Evolutionary conservation across 2,888 invertebrate genomes (phyloP).

Genomic region (Pandemis cinnamomeana): DNA sequence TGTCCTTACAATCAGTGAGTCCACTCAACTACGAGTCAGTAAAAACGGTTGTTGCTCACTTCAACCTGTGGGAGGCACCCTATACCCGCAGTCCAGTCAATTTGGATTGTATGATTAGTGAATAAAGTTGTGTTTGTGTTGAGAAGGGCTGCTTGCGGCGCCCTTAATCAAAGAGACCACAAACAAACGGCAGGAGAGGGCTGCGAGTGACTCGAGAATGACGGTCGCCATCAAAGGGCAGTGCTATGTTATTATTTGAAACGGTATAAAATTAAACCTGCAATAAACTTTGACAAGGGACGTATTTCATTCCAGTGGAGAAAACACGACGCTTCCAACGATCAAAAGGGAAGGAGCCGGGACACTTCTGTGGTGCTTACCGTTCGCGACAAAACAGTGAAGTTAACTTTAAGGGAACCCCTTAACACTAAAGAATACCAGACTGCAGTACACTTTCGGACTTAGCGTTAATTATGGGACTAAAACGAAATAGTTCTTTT

Average conservation of each 20-base stretch:
- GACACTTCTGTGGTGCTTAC: background rate
- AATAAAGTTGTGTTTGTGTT: background rate
- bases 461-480: no score
- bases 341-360: background rate
- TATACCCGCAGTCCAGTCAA: background rate
- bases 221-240: background rate
- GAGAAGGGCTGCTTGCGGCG: slow-evolving; percentile 11
- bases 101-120: background rate
- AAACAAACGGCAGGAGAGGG: slow-evolving; percentile 8
- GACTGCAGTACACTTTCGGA: background rate
- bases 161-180: slow-evolving; percentile 32
- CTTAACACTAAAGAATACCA: background rate
- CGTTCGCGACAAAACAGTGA: background rate
- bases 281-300: background rate
- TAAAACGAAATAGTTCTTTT: no score
- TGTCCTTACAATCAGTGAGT: slow-evolving; percentile 11
- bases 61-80: slow-evolving; percentile 5
- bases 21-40: slow-evolving; percentile 5
- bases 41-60: slow-evolving; percentile 16
- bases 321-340: background rate
- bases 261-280: background rate
- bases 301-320: background rate
- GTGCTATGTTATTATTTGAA: background rate
- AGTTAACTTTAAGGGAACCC: background rate
- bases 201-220: background rate